Conservation (phyloP, 2,113 vertebrate genomes). For the Hystrix brachyura region DNA sequence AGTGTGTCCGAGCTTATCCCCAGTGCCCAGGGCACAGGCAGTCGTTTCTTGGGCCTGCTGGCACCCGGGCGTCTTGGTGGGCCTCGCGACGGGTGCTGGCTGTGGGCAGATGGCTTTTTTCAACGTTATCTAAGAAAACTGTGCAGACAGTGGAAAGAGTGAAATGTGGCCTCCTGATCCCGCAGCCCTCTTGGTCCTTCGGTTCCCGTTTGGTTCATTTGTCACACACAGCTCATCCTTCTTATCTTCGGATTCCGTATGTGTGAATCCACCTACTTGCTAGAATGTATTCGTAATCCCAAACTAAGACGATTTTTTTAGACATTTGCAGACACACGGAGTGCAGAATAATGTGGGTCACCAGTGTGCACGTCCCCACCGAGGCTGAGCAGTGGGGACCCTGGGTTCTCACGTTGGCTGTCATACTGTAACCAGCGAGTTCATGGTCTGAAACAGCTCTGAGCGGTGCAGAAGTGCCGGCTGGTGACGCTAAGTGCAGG, state of each 20-base stretch:
- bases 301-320: not conserved
- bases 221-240: not conserved
- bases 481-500: not conserved
- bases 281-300: not conserved
- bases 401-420: not conserved
- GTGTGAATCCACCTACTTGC: not conserved
- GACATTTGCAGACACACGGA: not conserved
- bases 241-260: not conserved
- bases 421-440: not conserved
- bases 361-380: accelerated
- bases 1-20: no score
- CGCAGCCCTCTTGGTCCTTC: no score
- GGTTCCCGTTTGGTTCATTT: not conserved
- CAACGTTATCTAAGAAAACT: not conserved
- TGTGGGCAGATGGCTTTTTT: not conserved
- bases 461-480: no score
- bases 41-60: not conserved
- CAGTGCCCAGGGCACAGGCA: not conserved
- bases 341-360: not conserved
- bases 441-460: not conserved
- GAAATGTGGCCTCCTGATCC: not conserved
- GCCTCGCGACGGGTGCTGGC: no score
- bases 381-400: not conserved
- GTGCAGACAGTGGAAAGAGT: not conserved
- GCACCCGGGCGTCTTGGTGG: no score